Percentiles rank a stretch among this genome's conserved stretches.
Evolutionary conservation across 2,113 vertebrate genomes (phyloP).

Genomic region (Bubalus kerabau): DNA sequence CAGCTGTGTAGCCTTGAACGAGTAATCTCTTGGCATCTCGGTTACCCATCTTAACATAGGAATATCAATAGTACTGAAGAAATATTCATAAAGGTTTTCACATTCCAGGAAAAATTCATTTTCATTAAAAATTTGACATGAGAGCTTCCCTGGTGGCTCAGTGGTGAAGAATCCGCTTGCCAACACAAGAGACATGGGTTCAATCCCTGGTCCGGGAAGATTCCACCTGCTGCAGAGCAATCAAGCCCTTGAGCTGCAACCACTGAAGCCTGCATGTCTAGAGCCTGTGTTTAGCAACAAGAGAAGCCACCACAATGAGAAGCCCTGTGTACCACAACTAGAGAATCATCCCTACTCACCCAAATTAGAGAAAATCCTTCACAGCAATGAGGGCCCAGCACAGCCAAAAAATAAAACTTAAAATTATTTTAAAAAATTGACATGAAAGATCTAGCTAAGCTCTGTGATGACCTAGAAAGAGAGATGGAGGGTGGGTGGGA

Average conservation of each 20-base stretch:
- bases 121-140: background rate
- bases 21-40: background rate
- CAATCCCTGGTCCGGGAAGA: background rate
- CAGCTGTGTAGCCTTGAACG: background rate
- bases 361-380: background rate
- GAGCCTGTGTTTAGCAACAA: background rate
- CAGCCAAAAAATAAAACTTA: background rate
- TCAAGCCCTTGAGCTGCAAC: background rate
- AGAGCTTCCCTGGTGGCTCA: background rate
- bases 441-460: background rate
- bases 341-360: background rate
- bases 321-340: background rate
- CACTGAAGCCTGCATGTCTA: background rate
- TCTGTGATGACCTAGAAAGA: background rate
- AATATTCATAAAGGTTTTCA: background rate
- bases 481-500: background rate
- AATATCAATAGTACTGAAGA: background rate
- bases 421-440: background rate
- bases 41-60: background rate
- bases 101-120: background rate
- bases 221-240: background rate
- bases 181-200: background rate
- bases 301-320: background rate
- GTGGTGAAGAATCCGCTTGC: background rate
- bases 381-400: background rate